Percentiles rank a stretch among this genome's conserved stretches.
These are phyloP conservation scores for Plumapathes pennacea DNA, from an alignment of 92 coral and sea anemone genomes.

Conservation along the genomic window DNA sequence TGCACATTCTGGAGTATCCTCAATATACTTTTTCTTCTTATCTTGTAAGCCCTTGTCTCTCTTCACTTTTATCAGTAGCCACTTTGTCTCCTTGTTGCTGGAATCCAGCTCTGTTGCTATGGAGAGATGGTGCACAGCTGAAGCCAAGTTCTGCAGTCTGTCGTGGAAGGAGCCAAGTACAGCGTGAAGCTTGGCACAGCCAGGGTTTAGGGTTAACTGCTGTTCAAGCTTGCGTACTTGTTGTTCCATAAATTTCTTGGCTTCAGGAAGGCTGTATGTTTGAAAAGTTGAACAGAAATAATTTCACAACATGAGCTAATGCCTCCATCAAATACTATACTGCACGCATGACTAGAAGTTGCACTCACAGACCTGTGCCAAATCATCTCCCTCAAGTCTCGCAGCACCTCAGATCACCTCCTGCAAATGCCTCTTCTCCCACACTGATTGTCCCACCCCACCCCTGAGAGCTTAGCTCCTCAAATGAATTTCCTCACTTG, in stretches of 20 bases:
- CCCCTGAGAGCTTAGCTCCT: too few relatives aligned
- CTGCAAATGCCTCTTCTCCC: too few relatives aligned
- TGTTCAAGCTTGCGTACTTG: constrained; percentile 18
- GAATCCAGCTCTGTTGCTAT: constrained; percentile 54
- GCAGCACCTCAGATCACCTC: too few relatives aligned
- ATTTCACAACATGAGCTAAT: too few relatives aligned
- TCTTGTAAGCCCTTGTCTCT: constrained; percentile 42
- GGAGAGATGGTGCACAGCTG: constrained; percentile 34
- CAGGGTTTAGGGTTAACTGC: constrained; percentile 30
- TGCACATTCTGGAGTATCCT: neutral
- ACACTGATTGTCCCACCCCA: too few relatives aligned
- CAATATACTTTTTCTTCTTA: constrained; percentile 19
- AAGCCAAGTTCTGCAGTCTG: constrained; percentile 28
- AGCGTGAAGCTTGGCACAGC: constrained; percentile 49
- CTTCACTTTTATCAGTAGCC: constrained; percentile 56
- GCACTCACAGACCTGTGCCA: too few relatives aligned
- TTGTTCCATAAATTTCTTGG: constrained; percentile 28
- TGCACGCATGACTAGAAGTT: too few relatives aligned
- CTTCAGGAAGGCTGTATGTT: constrained; percentile 54
- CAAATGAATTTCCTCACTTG: too few relatives aligned
- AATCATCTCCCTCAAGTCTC: too few relatives aligned
- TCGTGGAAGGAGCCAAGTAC: constrained; percentile 53
- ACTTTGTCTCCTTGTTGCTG: constrained; percentile 39
- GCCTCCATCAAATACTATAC: too few relatives aligned
- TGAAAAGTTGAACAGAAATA: too few relatives aligned